Evolutionary conservation across 64 coral and sea anemone species (phyloP).

Genomic region (Anthopleura sola): DNA sequence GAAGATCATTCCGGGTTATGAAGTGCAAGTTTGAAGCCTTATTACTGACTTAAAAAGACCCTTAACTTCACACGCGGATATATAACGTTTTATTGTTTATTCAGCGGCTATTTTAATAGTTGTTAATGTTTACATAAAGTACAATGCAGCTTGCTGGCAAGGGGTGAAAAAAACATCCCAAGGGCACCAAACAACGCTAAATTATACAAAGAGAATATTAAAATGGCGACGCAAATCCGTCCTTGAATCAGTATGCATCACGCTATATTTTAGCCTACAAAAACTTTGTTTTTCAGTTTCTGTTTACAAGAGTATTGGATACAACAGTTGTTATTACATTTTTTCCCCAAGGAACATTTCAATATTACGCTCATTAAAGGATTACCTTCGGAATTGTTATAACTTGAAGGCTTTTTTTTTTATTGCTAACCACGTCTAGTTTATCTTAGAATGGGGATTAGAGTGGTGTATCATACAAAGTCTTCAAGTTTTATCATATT

Average conservation of each 20-base stretch:
- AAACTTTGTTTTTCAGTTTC: neutral
- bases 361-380: neutral
- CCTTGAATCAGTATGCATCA: neutral
- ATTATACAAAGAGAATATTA: neutral
- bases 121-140: constrained; percentile 1
- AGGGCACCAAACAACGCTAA: neutral
- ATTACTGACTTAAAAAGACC: no score
- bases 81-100: neutral
- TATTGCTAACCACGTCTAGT: no score
- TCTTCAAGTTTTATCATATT: no score
- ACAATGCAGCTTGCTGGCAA: neutral
- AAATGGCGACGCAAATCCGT: neutral
- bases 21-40: no score
- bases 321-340: neutral
- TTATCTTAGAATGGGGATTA: neutral
- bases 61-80: neutral
- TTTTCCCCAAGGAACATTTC: neutral
- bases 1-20: no score
- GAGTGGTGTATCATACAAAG: neutral
- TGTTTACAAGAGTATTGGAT: neutral
- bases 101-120: neutral
- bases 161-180: neutral
- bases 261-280: neutral
- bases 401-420: no score
- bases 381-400: no score